Conservation (phyloP, 2,888 invertebrate genomes). For the Syritta pipiens region DNA sequence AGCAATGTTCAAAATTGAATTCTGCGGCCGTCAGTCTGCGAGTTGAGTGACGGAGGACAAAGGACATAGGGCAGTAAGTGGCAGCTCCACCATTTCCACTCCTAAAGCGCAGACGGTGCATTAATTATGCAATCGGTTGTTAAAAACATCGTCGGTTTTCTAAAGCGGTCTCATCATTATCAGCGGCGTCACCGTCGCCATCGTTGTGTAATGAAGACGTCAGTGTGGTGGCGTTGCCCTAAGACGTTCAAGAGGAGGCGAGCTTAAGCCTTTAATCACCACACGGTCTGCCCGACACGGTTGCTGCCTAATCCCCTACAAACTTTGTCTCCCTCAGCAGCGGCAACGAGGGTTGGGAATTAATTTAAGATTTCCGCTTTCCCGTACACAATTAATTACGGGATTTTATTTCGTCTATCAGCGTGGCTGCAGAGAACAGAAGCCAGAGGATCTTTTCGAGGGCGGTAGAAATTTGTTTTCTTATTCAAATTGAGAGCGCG, state of each 20-base stretch:
- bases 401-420: conserved; percentile 55
- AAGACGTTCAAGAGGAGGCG: neutral
- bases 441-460: neutral
- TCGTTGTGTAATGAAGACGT: conserved; percentile 12
- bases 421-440: conserved; percentile 10
- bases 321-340: neutral
- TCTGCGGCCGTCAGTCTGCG: conserved; percentile 7
- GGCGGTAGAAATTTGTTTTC: conserved; percentile 38
- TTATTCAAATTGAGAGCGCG: conserved; percentile 49
- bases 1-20: conserved; percentile 56
- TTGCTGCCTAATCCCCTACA: conserved; percentile 45
- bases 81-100: conserved; percentile 31
- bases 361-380: conserved; percentile 63
- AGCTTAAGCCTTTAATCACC: conserved; percentile 53
- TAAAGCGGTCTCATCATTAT: conserved; percentile 22
- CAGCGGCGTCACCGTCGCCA: neutral
- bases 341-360: conserved; percentile 5
- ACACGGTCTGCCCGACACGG: conserved; percentile 38
- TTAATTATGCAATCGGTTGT: conserved; percentile 50
- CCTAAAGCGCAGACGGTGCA: conserved; percentile 37
- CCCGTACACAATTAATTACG: conserved; percentile 65
- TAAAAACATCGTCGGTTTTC: conserved; percentile 48
- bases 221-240: neutral
- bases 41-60: neutral
- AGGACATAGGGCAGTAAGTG: neutral